Evolutionary conservation across 2,888 invertebrate species (phyloP).

Genomic region (Chrysotoxum bicinctum): DNA sequence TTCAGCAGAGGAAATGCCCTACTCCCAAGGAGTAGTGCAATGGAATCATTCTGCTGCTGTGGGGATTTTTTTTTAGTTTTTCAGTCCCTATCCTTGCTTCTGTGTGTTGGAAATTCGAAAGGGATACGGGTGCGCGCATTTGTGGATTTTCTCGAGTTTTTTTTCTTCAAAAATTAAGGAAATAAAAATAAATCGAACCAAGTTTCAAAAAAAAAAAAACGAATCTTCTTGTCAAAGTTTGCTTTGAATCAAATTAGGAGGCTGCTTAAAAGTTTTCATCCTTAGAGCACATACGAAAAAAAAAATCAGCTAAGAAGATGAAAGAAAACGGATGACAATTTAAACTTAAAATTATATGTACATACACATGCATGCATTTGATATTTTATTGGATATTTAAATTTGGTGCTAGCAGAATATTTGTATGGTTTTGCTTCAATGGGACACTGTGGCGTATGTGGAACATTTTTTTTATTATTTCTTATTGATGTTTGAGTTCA

Average conservation of each 20-base stretch:
- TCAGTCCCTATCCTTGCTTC: background rate
- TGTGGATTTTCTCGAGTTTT: conserved; percentile 46
- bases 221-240: conserved; percentile 58
- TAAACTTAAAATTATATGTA: conserved; percentile 6
- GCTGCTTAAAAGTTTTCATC: conserved; percentile 58
- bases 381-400: conserved; percentile 21
- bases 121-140: conserved; percentile 62
- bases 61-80: conserved; percentile 7
- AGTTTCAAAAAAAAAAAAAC: conserved; percentile 5
- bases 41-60: conserved; percentile 59
- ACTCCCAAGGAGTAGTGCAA: conserved; percentile 41
- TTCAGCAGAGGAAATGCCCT: conserved; percentile 4
- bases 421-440: background rate
- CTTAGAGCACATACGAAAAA: background rate
- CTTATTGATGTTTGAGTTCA: background rate
- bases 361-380: background rate
- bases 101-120: conserved; percentile 23
- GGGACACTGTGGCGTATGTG: conserved; percentile 1
- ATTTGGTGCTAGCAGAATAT: background rate
- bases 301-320: conserved; percentile 7
- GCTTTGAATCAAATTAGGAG: conserved; percentile 67
- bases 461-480: background rate
- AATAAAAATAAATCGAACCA: conserved; percentile 23
- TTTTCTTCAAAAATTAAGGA: conserved; percentile 8
- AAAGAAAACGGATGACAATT: conserved; percentile 27